phyloP scores from a whole-genome alignment of 2,113 vertebrate genomes.

The Garra rufa region DNA sequence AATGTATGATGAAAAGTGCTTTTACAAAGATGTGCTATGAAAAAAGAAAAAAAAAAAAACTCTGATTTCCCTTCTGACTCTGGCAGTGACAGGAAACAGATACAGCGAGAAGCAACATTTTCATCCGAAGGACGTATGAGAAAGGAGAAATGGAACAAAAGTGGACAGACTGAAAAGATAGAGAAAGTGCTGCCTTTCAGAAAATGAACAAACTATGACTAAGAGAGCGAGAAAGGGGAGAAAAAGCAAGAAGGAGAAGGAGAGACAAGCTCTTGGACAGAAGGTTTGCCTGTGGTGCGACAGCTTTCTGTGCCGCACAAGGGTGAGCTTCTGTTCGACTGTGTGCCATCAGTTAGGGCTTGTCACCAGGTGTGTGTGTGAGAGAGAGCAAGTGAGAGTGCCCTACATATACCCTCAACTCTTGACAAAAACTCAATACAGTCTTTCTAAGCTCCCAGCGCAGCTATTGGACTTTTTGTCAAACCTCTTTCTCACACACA shows the following conservation, averaged over 20 bases:
- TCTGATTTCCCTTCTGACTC: not conserved
- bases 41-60: not conserved
- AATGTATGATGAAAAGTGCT: not conserved
- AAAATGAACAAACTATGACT: constrained; percentile 18
- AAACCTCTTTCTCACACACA: constrained; percentile 27
- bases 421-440: constrained; percentile 47
- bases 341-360: constrained; percentile 73
- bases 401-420: constrained; percentile 61
- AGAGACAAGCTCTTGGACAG: constrained; percentile 57
- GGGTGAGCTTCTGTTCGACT: constrained; percentile 59
- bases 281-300: constrained; percentile 66
- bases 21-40: not conserved
- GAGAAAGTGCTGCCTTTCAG: constrained; percentile 2
- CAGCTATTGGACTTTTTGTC: constrained; percentile 36
- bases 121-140: not conserved
- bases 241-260: constrained; percentile 21
- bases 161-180: constrained; percentile 18
- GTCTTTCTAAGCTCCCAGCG: constrained; percentile 16
- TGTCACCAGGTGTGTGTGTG: constrained; percentile 67
- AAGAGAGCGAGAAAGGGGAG: constrained; percentile 3
- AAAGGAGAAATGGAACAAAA: not conserved
- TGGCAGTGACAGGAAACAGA: not conserved
- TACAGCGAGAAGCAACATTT: not conserved
- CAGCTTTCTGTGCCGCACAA: constrained; percentile 58
- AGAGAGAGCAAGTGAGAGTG: constrained; percentile 48